Evolutionary conservation across 2,113 vertebrate species (phyloP).

Genomic region (Sula dactylatra): DNA sequence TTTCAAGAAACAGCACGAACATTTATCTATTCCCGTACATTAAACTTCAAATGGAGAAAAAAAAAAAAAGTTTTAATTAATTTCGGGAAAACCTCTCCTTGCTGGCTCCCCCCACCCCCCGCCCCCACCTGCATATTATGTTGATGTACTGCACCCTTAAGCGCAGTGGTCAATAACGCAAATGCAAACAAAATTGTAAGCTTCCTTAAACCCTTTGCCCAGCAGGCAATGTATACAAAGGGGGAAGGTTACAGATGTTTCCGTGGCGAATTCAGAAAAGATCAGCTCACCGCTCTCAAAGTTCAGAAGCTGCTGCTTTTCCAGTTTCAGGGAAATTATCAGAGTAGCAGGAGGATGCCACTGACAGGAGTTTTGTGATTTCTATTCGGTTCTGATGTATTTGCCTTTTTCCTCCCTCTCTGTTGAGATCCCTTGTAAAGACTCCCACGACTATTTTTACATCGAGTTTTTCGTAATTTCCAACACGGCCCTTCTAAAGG

Average conservation of each 20-base stretch:
- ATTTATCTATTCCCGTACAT: constrained; percentile 46
- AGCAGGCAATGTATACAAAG: neutral
- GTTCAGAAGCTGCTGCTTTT: constrained; percentile 22
- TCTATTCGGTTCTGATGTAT: neutral
- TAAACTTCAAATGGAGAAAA: constrained; percentile 51
- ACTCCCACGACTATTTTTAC: neutral
- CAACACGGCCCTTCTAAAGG: neutral
- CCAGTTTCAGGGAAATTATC: neutral
- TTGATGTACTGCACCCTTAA: constrained; percentile 35
- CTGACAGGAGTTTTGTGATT: neutral
- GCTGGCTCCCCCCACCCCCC: neutral
- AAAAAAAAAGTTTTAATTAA: constrained; percentile 68
- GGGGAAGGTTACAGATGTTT: constrained; percentile 39
- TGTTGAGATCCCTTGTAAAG: neutral
- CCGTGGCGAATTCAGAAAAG: neutral
- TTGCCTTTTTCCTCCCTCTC: neutral
- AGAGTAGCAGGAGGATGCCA: neutral
- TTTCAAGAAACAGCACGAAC: constrained; percentile 75
- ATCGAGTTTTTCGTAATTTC: neutral
- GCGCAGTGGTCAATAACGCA: constrained; percentile 47
- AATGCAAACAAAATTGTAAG: constrained; percentile 53
- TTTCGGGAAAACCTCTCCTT: constrained; percentile 33
- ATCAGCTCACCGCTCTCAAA: constrained; percentile 21
- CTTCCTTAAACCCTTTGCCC: constrained; percentile 21
- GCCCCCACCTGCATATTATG: neutral